Percentiles rank a stretch among this genome's conserved stretches.
Conservation (phyloP, 2,113 vertebrate genomes). For the Macrotis lagotis region DNA sequence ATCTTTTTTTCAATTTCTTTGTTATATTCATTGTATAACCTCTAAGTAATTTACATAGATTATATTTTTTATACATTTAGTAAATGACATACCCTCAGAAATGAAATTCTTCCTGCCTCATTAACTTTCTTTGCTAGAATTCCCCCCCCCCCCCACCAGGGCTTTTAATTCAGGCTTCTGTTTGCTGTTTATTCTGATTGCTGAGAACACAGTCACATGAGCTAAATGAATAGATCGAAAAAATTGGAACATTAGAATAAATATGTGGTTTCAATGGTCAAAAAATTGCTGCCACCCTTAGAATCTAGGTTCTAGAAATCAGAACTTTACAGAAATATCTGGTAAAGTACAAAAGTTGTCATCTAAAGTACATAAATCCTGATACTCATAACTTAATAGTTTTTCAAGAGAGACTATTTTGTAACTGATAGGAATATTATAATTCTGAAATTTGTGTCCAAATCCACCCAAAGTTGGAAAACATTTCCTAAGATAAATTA, state of each 20-base stretch:
- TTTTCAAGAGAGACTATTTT: slow-evolving; percentile 57
- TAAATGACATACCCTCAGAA: slow-evolving; percentile 7
- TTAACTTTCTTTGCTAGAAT: neutral
- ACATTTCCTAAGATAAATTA: too few species aligned
- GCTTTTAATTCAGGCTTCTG: slow-evolving; percentile 15
- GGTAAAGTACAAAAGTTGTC: neutral
- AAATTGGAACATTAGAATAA: slow-evolving; percentile 44
- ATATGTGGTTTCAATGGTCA: slow-evolving; percentile 58
- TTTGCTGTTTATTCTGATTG: slow-evolving; percentile 47
- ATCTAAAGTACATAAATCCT: slow-evolving; percentile 52
- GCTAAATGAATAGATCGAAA: slow-evolving; percentile 52
- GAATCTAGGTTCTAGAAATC: too few species aligned
- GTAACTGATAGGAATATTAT: slow-evolving; percentile 14
- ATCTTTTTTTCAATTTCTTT: neutral
- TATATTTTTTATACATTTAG: neutral
- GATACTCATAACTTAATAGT: slow-evolving; percentile 41
- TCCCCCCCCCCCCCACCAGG: slow-evolving; percentile 22
- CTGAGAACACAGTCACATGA: slow-evolving; percentile 38
- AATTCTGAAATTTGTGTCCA: neutral
- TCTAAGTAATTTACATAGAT: neutral
- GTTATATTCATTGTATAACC: neutral
- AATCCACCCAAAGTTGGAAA: neutral
- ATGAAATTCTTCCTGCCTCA: neutral
- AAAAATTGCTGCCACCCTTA: slow-evolving; percentile 25
- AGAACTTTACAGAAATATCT: neutral